Evolutionary conservation across 2,888 invertebrate genomes (phyloP), one percentile per base, ranked within the genome.

Genomic region (Salpingus planirostris): DNA sequence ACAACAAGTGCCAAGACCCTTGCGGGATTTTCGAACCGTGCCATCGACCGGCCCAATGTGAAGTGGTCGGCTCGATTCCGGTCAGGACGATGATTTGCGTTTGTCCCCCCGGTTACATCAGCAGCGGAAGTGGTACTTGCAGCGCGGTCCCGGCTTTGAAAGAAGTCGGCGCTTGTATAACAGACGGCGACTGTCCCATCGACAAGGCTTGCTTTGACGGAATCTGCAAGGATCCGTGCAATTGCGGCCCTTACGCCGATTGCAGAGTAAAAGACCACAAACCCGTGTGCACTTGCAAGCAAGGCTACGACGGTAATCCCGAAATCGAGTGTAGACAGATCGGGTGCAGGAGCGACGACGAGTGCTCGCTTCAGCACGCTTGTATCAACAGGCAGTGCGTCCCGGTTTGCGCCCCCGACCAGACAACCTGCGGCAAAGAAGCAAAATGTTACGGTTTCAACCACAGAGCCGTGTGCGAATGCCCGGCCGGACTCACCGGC

Each of bases 71-170:
- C 1, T 85, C 89, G 3, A 62, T 81, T 13, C 89, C 91, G 0
- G 83, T 90, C 3, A 74, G 90, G 40, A 89, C 90, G 1, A 87
- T 91, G 84, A 74, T 88, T 21, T 92, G 91, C 57, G 76, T 87
- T 2, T 92, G 92, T 52, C 87, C 90, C 13, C 83, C 85, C 29
- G 91, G 91, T 11, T 90, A 87, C 51, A 76, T 88, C 2, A 87
- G 84, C 62, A 82, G 80, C 43, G 89, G 88, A 32, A 79, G 78
- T 44, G 87, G 87, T 27, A 75, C 81, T 22, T 88, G 89, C 55
- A 77, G 79, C 37, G 78, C 86, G 2, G 78, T 78, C n/a, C 73
- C 74, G 22, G 69, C 80, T 1, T 46, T 65, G 2, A 52, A 67
- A 5, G 71, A 72, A 69, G 45, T 76, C 2, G 76, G 78, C 27